Evolutionary conservation across 2,113 vertebrate genomes (phyloP).

Genomic region (Chaetorhynchus papuensis): DNA sequence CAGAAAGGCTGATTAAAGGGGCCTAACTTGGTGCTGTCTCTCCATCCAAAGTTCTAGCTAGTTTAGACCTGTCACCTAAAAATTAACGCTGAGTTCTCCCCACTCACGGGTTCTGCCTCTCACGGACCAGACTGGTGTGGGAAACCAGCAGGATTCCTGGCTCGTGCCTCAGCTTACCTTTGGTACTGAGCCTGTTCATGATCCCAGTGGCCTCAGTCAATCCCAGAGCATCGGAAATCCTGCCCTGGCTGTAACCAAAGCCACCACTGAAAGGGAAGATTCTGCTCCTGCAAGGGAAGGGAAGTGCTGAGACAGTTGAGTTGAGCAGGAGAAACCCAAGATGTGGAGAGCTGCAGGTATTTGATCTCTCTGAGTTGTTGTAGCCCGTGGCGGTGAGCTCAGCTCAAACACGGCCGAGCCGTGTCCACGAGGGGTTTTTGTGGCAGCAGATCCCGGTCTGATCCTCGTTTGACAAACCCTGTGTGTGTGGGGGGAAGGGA

Average conservation of each 20-base stretch:
- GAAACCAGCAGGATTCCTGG: neutral
- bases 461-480: neutral
- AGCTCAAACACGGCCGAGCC: fast-evolving
- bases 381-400: neutral
- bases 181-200: neutral
- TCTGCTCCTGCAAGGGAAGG: neutral
- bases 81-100: neutral
- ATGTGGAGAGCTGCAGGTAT: neutral
- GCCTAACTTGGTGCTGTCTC: fast-evolving
- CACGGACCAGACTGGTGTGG: neutral
- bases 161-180: neutral
- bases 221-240: neutral
- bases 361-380: neutral
- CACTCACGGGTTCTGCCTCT: neutral
- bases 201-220: fast-evolving
- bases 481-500: fast-evolving
- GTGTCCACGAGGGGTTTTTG: fast-evolving
- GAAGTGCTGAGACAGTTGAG: neutral
- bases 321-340: neutral
- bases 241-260: neutral
- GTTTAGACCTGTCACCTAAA: neutral
- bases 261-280: fast-evolving
- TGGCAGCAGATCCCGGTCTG: neutral
- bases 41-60: neutral
- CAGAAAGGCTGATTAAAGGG: neutral